phyloP scores from a whole-genome alignment of 2,888 invertebrate species.

The Balanococcus diminutus region DNA sequence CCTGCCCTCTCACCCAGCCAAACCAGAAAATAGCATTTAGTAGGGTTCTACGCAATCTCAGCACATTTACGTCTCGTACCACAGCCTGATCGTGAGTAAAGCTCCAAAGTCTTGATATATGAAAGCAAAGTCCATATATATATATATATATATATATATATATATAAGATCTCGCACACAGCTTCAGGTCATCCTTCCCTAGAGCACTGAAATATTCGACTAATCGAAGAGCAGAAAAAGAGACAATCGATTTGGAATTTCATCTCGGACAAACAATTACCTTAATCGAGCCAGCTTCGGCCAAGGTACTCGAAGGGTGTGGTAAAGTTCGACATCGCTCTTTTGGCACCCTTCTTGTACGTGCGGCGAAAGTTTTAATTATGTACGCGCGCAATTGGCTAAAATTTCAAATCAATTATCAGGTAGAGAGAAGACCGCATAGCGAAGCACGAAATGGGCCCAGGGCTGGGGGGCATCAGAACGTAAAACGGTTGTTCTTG shows the following conservation, averaged over 20 bases:
- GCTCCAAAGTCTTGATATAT: neutral
- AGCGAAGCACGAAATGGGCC: neutral
- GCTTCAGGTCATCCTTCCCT: neutral
- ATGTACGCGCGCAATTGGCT: slow-evolving; percentile 20
- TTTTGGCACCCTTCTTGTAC: neutral
- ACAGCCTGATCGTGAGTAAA: neutral
- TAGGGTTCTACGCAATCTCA: slow-evolving; percentile 29
- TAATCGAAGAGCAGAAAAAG: neutral
- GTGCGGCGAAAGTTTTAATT: slow-evolving; percentile 18
- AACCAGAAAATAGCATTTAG: neutral
- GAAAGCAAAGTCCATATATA: too few relatives aligned
- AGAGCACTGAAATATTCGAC: neutral
- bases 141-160: too few relatives aligned
- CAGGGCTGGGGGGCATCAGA: neutral
- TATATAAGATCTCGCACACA: neutral
- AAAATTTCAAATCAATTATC: slow-evolving; percentile 34
- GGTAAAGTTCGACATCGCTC: neutral
- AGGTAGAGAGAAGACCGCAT: slow-evolving; percentile 1
- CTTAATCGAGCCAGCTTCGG: neutral
- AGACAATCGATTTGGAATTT: neutral
- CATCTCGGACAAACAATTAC: slow-evolving; percentile 24
- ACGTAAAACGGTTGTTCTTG: neutral
- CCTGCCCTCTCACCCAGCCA: neutral
- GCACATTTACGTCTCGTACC: too few relatives aligned
- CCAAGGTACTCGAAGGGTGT: too few relatives aligned